A percentile compares a stretch with the other conserved stretches of the same genome.
phyloP scores from a whole-genome alignment of 2,797 vertebrate genomes.

The Xerus rutilus region DNA sequence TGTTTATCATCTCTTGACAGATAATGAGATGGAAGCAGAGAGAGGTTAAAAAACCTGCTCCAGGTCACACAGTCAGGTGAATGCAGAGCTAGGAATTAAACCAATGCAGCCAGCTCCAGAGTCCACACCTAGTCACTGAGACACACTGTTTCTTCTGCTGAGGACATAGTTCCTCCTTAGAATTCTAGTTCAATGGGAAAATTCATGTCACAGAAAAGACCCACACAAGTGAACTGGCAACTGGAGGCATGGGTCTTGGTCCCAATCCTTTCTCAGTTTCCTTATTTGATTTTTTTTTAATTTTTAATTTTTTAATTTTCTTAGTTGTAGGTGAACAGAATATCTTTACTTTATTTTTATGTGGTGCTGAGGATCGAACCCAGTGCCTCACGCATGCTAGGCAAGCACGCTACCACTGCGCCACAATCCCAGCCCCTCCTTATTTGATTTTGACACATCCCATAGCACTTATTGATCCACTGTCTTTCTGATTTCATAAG shows the following conservation, averaged over 20 bases:
- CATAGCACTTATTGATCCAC: neutral
- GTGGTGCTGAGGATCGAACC: too few relatives aligned
- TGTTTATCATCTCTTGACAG: neutral
- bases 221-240: too few relatives aligned
- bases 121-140: accelerated
- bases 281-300: neutral
- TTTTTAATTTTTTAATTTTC: too few relatives aligned
- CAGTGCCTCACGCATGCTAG: too few relatives aligned
- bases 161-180: neutral
- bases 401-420: too few relatives aligned
- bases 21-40: neutral
- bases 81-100: neutral
- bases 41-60: neutral
- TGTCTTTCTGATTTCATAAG: neutral
- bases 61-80: neutral
- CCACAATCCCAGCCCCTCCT: too few relatives aligned
- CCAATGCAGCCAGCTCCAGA: neutral
- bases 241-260: neutral
- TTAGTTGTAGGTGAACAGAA: too few relatives aligned
- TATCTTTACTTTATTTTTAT: too few relatives aligned
- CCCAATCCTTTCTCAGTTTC: neutral
- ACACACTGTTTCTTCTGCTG: accelerated
- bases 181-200: neutral
- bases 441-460: neutral
- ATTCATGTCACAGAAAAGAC: neutral